These are phyloP conservation scores for Epiblema foenella DNA, from an alignment of 2,888 invertebrate genomes.

Conservation along the genomic window DNA sequence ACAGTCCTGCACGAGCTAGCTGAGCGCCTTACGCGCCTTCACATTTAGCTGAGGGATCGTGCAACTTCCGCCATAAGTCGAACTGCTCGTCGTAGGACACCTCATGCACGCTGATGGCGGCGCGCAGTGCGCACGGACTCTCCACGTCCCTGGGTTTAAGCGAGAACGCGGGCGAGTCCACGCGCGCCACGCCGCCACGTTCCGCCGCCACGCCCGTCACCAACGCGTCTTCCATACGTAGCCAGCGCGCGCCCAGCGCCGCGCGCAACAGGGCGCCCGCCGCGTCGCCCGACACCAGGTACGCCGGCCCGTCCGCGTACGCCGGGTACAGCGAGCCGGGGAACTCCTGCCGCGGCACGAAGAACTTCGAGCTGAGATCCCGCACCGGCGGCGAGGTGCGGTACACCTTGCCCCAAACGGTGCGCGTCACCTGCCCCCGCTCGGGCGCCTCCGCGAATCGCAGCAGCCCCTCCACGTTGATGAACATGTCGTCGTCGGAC, in stretches of 20 bases:
- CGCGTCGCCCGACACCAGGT: conserved; percentile 89
- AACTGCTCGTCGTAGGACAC: conserved; percentile 16
- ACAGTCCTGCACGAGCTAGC: too few species aligned
- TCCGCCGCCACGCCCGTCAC: conserved; percentile 17
- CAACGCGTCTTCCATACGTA: conserved; percentile 25
- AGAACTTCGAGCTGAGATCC: conserved; percentile 94
- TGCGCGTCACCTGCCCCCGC: conserved; percentile 86
- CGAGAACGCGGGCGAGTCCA: conserved; percentile 19
- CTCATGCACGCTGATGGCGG: conserved; percentile 14
- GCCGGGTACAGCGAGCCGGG: conserved; percentile 76
- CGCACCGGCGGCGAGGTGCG: conserved; percentile 94
- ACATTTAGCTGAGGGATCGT: not conserved
- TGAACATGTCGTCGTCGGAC: conserved; percentile 96
- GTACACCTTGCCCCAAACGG: conserved; percentile 92
- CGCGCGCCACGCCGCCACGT: conserved; percentile 15
- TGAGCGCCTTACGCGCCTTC: too few species aligned
- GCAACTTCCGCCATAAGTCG: conserved; percentile 15
- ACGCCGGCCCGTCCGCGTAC: conserved; percentile 60
- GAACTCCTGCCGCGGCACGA: conserved; percentile 91
- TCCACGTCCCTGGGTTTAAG: not conserved
- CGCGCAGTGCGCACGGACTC: conserved; percentile 16
- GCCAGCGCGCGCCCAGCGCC: conserved; percentile 14
- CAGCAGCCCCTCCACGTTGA: conserved; percentile 90
- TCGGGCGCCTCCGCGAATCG: conserved; percentile 85
- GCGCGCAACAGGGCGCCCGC: not conserved